Evolutionary conservation across 2,888 invertebrate species (phyloP).

Genomic region (Torymus texanus): DNA sequence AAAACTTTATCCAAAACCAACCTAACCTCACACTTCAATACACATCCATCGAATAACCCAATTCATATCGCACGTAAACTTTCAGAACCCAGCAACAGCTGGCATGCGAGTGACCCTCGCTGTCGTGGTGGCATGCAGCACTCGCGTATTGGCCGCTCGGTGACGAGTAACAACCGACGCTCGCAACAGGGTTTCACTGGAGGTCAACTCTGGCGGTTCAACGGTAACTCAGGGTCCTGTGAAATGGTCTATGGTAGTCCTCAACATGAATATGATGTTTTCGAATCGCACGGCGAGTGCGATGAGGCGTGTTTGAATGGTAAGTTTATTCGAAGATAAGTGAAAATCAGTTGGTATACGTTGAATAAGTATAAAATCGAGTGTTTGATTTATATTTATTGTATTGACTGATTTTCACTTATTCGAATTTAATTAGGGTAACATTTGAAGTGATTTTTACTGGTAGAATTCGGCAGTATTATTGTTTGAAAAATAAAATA

Average conservation of each 20-base stretch:
- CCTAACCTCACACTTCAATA: no score
- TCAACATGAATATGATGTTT: background rate
- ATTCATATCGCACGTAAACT: background rate
- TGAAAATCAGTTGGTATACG: no score
- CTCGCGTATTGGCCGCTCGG: constrained; percentile 11
- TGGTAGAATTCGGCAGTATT: no score
- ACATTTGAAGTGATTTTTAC: no score
- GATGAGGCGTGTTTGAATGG: constrained; percentile 24
- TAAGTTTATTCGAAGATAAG: background rate
- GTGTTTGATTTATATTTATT: no score
- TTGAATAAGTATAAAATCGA: no score
- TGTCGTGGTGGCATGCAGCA: background rate
- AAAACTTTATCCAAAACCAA: no score
- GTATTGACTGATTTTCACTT: no score
- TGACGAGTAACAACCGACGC: background rate
- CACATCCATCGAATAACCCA: no score
- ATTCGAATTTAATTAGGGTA: no score
- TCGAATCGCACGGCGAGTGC: constrained; percentile 21
- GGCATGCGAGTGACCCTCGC: constrained; percentile 1
- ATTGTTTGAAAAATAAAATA: no score
- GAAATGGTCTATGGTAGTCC: background rate
- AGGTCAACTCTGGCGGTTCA: constrained; percentile 19
- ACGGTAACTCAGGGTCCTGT: constrained; percentile 26
- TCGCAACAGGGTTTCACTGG: no score
- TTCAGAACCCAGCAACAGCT: constrained; percentile 12